A percentile compares a stretch with the other conserved stretches of the same genome.
Evolutionary conservation across 2,797 vertebrate genomes (phyloP).

Genomic region (Anguilla marmorata): DNA sequence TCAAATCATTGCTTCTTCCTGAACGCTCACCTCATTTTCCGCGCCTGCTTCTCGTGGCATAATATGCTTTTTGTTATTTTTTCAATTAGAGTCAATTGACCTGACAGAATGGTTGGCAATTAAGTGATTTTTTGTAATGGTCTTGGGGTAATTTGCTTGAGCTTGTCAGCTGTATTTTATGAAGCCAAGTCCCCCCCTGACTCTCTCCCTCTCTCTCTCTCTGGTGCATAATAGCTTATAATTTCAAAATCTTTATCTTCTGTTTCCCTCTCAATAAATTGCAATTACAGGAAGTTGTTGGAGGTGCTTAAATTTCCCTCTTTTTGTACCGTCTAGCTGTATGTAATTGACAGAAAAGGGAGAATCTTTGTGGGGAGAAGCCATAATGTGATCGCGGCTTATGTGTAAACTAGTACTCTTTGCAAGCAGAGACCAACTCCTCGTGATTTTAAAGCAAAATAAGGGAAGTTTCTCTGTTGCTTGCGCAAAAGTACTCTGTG

Average conservation of each 20-base stretch:
- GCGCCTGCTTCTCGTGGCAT: constrained; percentile 83
- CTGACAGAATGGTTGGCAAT: constrained; percentile 99
- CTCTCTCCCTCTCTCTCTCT: constrained; percentile 74
- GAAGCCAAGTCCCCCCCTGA: constrained; percentile 84
- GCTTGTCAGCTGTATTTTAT: constrained; percentile 99
- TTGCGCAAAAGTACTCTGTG: constrained; percentile 57
- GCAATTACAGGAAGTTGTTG: constrained; percentile 99
- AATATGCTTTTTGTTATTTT: constrained; percentile 95
- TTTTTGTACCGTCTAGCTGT: constrained; percentile 84
- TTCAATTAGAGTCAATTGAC: constrained; percentile 99
- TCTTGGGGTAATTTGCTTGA: constrained; percentile 97
- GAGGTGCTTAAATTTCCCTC: constrained; percentile 85
- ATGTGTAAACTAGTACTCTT: constrained; percentile 88
- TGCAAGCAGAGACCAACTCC: constrained; percentile 85
- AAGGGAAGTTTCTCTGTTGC: constrained; percentile 57
- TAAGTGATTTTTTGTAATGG: constrained; percentile 99
- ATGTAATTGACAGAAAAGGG: constrained; percentile 87
- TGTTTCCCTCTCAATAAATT: constrained; percentile 98
- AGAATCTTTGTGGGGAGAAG: constrained; percentile 74
- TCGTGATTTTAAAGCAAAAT: constrained; percentile 72
- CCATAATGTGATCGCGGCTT: constrained; percentile 72
- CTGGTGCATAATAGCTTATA: constrained; percentile 96
- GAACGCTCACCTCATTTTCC: constrained; percentile 89
- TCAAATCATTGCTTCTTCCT: constrained; percentile 85
- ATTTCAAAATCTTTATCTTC: constrained; percentile 98